Conservation (phyloP, 2,888 invertebrate species). For the Pseudococcus jackbeardsleyi region DNA sequence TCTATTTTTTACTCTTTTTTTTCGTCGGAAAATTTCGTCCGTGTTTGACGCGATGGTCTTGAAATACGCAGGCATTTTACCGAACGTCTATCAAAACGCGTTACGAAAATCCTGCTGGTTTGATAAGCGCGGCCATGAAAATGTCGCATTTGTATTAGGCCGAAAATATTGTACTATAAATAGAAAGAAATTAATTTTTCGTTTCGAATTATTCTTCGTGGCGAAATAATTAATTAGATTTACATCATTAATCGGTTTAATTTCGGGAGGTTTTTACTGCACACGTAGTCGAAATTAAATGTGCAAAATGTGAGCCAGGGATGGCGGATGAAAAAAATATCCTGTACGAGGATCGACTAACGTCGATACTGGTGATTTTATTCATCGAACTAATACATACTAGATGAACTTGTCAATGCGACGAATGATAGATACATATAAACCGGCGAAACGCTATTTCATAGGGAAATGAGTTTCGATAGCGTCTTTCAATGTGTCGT, state of each 20-base stretch:
- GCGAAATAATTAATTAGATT: background rate
- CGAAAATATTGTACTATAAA: background rate
- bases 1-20: background rate
- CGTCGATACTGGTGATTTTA: background rate
- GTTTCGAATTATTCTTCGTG: background rate
- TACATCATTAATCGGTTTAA: background rate
- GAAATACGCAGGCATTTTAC: background rate
- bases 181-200: background rate
- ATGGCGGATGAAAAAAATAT: background rate
- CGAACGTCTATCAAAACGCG: conserved; percentile 15
- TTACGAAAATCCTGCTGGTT: background rate
- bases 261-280: background rate
- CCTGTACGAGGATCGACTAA: background rate
- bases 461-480: conserved; percentile 30
- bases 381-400: conserved; percentile 4
- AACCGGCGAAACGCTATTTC: background rate
- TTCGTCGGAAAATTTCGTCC: background rate
- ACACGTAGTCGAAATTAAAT: background rate
- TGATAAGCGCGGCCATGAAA: background rate
- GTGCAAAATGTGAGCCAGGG: background rate
- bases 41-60: conserved; percentile 1
- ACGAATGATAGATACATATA: conserved; percentile 7
- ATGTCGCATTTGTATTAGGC: background rate
- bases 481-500: conserved; percentile 21
- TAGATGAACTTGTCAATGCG: conserved; percentile 15